Conservation (phyloP, 2,888 invertebrate species). For the Gnatocerus cornutus region DNA sequence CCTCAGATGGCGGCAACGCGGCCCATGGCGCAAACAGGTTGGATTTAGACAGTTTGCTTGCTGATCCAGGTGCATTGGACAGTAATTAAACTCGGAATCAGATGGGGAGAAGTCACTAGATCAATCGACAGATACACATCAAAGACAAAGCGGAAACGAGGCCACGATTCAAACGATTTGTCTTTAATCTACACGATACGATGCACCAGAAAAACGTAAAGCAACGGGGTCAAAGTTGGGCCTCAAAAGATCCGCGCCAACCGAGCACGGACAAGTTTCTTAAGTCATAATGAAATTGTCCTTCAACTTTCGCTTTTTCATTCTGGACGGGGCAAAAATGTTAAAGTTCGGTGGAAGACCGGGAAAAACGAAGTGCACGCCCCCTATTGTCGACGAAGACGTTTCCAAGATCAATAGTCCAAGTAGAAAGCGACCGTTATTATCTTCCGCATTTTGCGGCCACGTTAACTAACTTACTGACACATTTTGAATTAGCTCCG, state of each 20-base stretch:
- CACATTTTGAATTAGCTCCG: slow-evolving; percentile 50
- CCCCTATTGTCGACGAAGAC: slow-evolving; percentile 37
- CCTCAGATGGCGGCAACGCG: slow-evolving; percentile 32
- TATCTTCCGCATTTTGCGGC: slow-evolving; percentile 52
- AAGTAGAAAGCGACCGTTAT: slow-evolving; percentile 46
- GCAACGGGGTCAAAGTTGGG: too few relatives aligned
- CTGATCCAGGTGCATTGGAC: slow-evolving; percentile 34
- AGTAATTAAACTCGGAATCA: slow-evolving; percentile 24
- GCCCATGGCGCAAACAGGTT: slow-evolving; percentile 33
- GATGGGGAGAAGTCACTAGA: slow-evolving; percentile 19
- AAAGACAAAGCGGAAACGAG: not conserved
- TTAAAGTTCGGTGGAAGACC: not conserved
- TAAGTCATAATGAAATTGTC: not conserved
- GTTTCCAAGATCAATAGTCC: slow-evolving; percentile 45
- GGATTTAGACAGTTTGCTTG: slow-evolving; percentile 38
- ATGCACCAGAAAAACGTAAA: too few relatives aligned
- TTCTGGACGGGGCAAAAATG: slow-evolving; percentile 4
- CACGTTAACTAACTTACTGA: slow-evolving; percentile 53
- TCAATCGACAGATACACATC: slow-evolving; percentile 14
- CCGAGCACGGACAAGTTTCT: not conserved
- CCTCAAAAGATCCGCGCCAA: too few relatives aligned
- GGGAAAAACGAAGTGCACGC: slow-evolving; percentile 17
- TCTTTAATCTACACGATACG: not conserved
- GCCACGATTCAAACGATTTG: too few relatives aligned
- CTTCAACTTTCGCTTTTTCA: not conserved